Percentiles rank a stretch among this genome's conserved stretches.
Evolutionary conservation across 2,797 vertebrate genomes (phyloP).

Genomic region (Numenius phaeopus): DNA sequence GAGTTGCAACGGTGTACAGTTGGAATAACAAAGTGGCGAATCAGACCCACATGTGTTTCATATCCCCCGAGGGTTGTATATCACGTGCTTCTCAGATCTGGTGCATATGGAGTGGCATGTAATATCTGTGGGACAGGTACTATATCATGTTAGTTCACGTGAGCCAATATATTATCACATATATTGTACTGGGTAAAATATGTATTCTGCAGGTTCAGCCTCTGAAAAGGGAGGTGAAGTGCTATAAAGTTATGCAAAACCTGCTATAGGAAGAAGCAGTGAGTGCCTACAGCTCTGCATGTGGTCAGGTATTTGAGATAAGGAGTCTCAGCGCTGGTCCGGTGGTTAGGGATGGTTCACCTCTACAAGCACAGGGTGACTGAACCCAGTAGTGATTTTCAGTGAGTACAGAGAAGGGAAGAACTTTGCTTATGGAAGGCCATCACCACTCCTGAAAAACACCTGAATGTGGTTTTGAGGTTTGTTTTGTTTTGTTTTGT

Average conservation of each 20-base stretch:
- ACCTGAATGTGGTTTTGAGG: not conserved
- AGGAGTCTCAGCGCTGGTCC: not conserved
- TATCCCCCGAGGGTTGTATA: not conserved
- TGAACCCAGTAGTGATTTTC: not conserved
- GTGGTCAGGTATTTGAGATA: not conserved
- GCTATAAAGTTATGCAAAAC: not conserved
- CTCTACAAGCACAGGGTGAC: not conserved
- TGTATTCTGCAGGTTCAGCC: not conserved
- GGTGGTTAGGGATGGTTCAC: not conserved
- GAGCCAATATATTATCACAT: not conserved
- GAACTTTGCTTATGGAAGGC: not conserved
- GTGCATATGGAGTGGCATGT: not conserved
- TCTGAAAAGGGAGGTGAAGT: not conserved
- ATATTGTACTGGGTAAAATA: not conserved
- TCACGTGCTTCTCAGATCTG: slow-evolving; percentile 6
- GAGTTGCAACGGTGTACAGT: slow-evolving; percentile 27
- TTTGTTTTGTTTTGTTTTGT: not conserved
- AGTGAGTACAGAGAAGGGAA: not conserved
- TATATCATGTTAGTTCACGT: not conserved
- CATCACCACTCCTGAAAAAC: not conserved
- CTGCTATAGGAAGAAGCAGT: not conserved
- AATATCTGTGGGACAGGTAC: not conserved
- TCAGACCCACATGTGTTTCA: slow-evolving; percentile 67
- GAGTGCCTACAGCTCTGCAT: not conserved
- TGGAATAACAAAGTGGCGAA: slow-evolving; percentile 62